Evolutionary conservation across 2,888 invertebrate species (phyloP), one percentile per base, ranked within the genome.

Genomic region (Artemia sinica): DNA sequence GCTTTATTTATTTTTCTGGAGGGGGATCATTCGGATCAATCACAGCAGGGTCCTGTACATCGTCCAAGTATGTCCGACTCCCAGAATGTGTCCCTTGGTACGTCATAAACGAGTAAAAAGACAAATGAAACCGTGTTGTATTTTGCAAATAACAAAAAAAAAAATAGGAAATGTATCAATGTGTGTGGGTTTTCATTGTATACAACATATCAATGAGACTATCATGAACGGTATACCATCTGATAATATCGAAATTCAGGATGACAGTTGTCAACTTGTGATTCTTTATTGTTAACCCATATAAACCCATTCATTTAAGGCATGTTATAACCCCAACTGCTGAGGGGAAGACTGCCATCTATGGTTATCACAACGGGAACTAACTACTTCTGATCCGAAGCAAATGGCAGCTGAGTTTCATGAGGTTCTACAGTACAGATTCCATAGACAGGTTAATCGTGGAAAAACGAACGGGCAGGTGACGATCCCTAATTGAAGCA

Each of bases 201-300:
- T 18, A 58, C 18, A 14, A 18, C 58, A 58, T 14, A 58, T 58
- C 10, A 8, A 58, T 58, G 58, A 58, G 58, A 58, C 7, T n/a
- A 18, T 8, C 18, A n/a, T 8, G 10, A 8, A 58, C 58, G 18
- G 58, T n/a, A 8, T 18, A n/a, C n/a, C 18, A 58, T n/a, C 18
- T 8, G 58, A 58, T n/a, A 58, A 14, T 14, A n/a, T 58, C n/a
- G n/a, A n/a, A 58, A 14, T n/a, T n/a, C 58, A 14, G 58, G 58
- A 58, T 58, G 58, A 58, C 58, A 58, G 58, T 58, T 58, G 58
- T 58, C 58, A 58, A 58, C 58, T 58, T 58, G 8, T 58, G 58
- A 58, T 58, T 58, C 58, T 58, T 58, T 58, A 58, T 58, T 58
- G 58, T 58, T 58, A 58, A 58, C 8, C 14, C 18, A 18, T 58